Evolutionary conservation across 2,797 vertebrate genomes (phyloP), one percentile per base, ranked within the genome.

Genomic region (Hipposideros larvatus): DNA sequence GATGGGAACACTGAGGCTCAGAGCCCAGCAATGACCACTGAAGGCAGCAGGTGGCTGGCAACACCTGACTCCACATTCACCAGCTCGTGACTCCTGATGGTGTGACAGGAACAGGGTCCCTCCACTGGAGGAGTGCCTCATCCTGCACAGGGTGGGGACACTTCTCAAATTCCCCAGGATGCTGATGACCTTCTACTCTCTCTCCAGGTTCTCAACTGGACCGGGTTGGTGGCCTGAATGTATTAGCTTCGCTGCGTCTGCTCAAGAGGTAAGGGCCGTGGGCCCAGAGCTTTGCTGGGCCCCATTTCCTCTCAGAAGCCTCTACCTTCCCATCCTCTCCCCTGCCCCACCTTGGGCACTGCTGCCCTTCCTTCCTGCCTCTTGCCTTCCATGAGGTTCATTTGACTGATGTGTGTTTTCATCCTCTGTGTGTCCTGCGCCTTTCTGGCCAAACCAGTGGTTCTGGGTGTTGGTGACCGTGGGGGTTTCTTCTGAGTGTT

Each of bases 151-250:
- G 24, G 31, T 9, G 2, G 75, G 61, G 55, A 59, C 0, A 2
- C 43, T 43, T 75, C 55, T 9, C 5, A 4, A 48, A 1, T 77
- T 51, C 51, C 11, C 68, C 11, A 4, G 63, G 43, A 84, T 18
- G 21, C 31, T 97, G 77, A 97, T 24, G 7, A 43, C 53, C 11
- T 51, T 83, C 46, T 96, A 55, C 21, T 97, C 66, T 88, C 80
- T 96, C 77, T 87, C 61, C 83, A 98, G 98, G 98, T 98, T 97
- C 97, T 98, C 97, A 37, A 66, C 97, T 98, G 98, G 97, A 97
- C 97, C 51, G 43, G 97, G 96, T 97, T 98, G 98, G 98, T 96
- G 97, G 98, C 97, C 97, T 98, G 97, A 98, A 98, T 98, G 97
- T 97, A 96, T 97, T 98, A 97, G 91, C 93, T 97, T 96, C 28